Percentiles rank a stretch among this genome's conserved stretches.
phyloP scores from a whole-genome alignment of 2,797 vertebrate species.

The Neopelma chrysocephalum region DNA sequence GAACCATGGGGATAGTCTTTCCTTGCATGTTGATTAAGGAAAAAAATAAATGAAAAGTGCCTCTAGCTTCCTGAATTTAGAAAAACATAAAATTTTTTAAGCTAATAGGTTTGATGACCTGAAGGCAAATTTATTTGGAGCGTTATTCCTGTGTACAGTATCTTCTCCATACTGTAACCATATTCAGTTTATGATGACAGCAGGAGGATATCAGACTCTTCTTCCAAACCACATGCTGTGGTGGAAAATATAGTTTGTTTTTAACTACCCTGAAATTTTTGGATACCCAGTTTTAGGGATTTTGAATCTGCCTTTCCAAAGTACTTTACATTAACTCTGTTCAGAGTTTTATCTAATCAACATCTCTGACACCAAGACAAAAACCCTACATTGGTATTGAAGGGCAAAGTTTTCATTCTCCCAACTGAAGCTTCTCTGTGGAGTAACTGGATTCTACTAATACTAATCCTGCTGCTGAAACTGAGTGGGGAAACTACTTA shows the following conservation, averaged over 20 bases:
- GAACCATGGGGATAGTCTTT: neutral
- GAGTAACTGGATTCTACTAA: neutral
- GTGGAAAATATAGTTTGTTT: neutral
- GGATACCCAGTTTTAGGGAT: neutral
- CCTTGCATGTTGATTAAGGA: neutral
- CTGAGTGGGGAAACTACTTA: neutral
- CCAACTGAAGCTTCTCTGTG: neutral
- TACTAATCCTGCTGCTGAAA: neutral
- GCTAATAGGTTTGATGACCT: neutral
- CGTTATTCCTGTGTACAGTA: neutral
- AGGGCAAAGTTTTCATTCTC: neutral
- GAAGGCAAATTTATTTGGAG: neutral
- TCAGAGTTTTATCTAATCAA: neutral
- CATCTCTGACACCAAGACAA: neutral
- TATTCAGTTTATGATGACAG: neutral
- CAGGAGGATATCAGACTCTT: rapidly evolving
- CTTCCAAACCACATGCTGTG: neutral
- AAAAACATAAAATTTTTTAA: neutral
- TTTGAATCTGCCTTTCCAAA: neutral
- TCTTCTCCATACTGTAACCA: neutral
- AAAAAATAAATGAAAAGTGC: neutral
- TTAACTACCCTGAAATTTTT: neutral
- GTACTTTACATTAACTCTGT: neutral
- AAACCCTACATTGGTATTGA: neutral
- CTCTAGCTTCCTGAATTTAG: neutral